Percentiles rank a stretch among this genome's conserved stretches.
phyloP scores from a whole-genome alignment of 2,113 vertebrate species.

The Corvus hawaiiensis region DNA sequence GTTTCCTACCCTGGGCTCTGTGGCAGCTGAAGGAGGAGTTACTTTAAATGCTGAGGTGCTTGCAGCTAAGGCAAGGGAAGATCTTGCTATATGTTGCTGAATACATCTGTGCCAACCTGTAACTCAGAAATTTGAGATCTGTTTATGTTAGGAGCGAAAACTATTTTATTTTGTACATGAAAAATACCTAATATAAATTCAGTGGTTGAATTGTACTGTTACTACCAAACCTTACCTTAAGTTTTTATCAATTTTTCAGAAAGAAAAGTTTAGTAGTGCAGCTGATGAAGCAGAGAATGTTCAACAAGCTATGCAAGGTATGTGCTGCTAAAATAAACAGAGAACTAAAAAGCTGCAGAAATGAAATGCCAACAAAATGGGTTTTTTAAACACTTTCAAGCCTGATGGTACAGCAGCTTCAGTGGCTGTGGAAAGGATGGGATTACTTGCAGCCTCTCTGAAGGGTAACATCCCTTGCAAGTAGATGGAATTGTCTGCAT shows the following conservation, averaged over 20 bases:
- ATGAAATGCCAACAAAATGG: neutral
- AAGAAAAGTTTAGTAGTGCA: conserved; percentile 76
- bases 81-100: neutral
- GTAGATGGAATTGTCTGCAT: neutral
- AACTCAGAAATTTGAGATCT: neutral
- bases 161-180: neutral
- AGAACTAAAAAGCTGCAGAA: neutral
- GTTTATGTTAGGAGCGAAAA: neutral
- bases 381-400: neutral
- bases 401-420: neutral
- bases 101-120: neutral
- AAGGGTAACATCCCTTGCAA: neutral
- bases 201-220: neutral
- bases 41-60: neutral
- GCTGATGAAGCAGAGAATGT: conserved; percentile 78
- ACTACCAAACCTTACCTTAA: neutral
- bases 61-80: neutral
- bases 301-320: conserved; percentile 88
- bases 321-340: neutral
- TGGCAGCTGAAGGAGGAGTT: neutral
- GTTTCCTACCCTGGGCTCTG: neutral
- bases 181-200: neutral
- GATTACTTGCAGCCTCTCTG: neutral
- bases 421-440: neutral
- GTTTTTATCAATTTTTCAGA: conserved; percentile 73